Base-by-base conservation (phyloP, 1,140 invertebrate species). In the Gryon sp. region DNA sequence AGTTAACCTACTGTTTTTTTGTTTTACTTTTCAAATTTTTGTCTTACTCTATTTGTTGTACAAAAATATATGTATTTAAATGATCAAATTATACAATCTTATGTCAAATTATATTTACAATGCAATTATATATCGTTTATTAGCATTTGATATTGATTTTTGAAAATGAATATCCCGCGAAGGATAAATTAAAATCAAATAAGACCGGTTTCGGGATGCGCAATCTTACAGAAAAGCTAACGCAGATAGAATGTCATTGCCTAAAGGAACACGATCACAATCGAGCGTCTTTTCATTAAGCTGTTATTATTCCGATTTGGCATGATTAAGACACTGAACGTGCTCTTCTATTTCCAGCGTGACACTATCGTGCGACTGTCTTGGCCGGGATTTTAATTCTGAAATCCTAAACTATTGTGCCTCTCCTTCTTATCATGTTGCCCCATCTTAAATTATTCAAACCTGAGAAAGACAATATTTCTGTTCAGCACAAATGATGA, bases 251-350 rank as follows among this genome's bases (percentile, higher is more conserved):
- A 69, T 48, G 24, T 41, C 32, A 50, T 41, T 40, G 65, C 65
- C 43, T 50, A 30, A 32, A 50, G 65, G 52, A 52, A 59, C 28
- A 40, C 34, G 45, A 59, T 69, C 52, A 59, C 43, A 59, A 69
- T 59, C 43, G 43, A 59, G 52, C 59, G 48, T 50, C 69, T 73
- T 73, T 73, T 74, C 70, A 74, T 74, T 74, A 74, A 74, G 60
- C 60, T 65, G 59, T 73, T 73, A 63, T 73, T 63, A 73, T 63
- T 65, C 68, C 60, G 70, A 74, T 74, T 74, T 59, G 34, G 52
- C 41, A 52, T 74, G 70, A 65, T 74, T 72, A 72, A 72, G 57
- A 72, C 50, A 22, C 57, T 45, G 57, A 72, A 72, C 57, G 69
- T 63, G 50, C 50, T 57, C 26, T 73, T 65, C 69, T 50, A 40